Evolutionary conservation across 2,113 vertebrate genomes (phyloP).

Genomic region (Brachirus orientalis): DNA sequence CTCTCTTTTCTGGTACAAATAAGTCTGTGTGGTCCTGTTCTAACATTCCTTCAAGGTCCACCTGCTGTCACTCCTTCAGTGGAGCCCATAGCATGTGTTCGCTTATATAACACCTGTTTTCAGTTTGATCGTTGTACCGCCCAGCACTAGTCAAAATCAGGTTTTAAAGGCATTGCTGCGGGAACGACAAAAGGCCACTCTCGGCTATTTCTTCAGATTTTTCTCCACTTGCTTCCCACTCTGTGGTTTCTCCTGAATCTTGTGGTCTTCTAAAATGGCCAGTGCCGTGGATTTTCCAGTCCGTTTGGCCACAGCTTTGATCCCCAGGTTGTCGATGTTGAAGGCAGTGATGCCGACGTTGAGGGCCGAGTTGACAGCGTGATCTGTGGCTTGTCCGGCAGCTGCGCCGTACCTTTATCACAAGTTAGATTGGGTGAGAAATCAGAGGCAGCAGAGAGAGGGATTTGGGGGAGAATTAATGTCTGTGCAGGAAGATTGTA

Average conservation of each 20-base stretch:
- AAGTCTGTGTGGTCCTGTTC: too few relatives aligned
- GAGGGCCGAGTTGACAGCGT: conserved; percentile 93
- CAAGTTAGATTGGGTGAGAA: conserved; percentile 47
- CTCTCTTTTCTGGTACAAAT: too few relatives aligned
- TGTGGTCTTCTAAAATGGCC: conserved; percentile 92
- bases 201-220: conserved; percentile 54
- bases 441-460: conserved; percentile 20
- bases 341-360: conserved; percentile 93
- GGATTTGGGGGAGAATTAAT: conserved; percentile 24
- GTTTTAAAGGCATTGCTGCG: conserved; percentile 64
- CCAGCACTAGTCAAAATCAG: too few relatives aligned
- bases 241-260: conserved; percentile 78
- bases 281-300: conserved; percentile 92
- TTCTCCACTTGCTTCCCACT: conserved; percentile 59
- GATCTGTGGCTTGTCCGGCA: conserved; percentile 91
- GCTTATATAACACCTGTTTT: too few relatives aligned
- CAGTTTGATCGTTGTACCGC: too few relatives aligned
- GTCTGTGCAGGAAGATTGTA: conserved; percentile 8
- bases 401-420: conserved; percentile 90
- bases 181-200: neutral
- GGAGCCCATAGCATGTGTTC: too few relatives aligned
- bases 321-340: conserved; percentile 94
- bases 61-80: too few relatives aligned
- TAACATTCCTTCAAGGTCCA: too few relatives aligned
- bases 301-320: conserved; percentile 94